Percentiles rank a stretch among this genome's conserved stretches.
phyloP scores from a whole-genome alignment of 1,140 invertebrate genomes.

The Hyles euphorbiae region DNA sequence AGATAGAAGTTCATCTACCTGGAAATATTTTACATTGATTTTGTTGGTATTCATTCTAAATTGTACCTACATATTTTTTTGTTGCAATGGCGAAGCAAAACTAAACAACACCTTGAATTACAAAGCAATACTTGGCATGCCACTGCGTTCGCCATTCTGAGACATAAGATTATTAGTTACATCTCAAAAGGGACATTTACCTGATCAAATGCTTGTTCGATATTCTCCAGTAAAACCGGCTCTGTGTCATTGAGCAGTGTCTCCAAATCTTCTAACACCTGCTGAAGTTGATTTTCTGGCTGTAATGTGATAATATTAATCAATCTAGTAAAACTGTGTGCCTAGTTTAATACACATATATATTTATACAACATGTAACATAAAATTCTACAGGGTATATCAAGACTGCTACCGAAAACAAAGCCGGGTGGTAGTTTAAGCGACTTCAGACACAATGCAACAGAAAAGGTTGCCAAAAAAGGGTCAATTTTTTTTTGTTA shows the following conservation, averaged over 20 bases:
- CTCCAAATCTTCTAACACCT: conserved; percentile 48
- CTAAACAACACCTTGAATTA: no score
- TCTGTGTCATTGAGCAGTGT: conserved; percentile 27
- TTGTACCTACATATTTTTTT: not conserved
- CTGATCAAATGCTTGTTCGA: conserved; percentile 35
- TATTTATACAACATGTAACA: no score
- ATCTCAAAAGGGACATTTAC: conserved; percentile 16
- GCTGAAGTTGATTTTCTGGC: conserved; percentile 50
- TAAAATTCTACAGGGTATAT: no score
- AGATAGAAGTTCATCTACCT: conserved; percentile 57
- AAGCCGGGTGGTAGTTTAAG: no score
- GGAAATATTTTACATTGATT: conserved; percentile 15
- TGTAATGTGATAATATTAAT: conserved; percentile 24
- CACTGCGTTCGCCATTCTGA: no score
- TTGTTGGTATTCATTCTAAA: not conserved
- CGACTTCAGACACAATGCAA: no score
- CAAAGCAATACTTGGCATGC: no score
- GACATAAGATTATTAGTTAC: no score
- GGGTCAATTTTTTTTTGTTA: no score
- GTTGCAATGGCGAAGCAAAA: not conserved
- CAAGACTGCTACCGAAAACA: no score
- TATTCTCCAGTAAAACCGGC: conserved; percentile 31
- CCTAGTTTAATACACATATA: no score
- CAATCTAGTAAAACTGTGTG: not conserved
- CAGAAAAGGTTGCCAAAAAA: no score